Conservation (phyloP, 2,797 vertebrate species). For the Limnodromus scolopaceus region DNA sequence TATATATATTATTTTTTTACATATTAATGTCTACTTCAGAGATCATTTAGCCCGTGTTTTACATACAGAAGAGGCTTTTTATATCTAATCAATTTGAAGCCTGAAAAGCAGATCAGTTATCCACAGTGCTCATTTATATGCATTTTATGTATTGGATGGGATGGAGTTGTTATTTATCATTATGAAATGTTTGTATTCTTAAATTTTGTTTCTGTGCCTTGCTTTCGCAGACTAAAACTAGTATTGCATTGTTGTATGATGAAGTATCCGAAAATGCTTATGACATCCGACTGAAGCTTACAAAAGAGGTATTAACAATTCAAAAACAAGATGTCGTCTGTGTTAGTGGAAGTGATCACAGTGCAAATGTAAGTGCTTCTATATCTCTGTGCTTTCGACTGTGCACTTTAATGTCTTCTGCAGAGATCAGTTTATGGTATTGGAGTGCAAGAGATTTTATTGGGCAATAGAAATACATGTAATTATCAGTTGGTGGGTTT, state of each 20-base stretch:
- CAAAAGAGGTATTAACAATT: conserved; percentile 88
- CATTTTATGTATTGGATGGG: neutral
- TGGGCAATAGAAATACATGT: neutral
- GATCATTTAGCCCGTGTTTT: neutral
- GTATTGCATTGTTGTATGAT: conserved; percentile 87
- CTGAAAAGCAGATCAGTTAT: neutral
- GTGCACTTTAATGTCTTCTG: neutral
- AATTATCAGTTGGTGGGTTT: neutral
- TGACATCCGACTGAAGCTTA: conserved; percentile 90
- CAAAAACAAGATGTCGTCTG: conserved; percentile 94
- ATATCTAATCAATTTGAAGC: neutral
- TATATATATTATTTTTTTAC: neutral
- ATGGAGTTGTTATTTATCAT: neutral
- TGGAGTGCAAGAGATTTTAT: neutral
- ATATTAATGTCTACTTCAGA: neutral
- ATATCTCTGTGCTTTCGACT: conserved; percentile 15
- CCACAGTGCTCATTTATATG: neutral
- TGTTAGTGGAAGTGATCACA: conserved; percentile 81
- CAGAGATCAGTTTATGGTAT: neutral
- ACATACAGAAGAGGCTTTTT: neutral
- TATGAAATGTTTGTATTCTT: neutral
- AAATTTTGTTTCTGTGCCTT: neutral
- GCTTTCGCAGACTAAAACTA: conserved; percentile 88
- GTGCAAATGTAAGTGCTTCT: conserved; percentile 91
- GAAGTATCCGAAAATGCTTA: conserved; percentile 87